Percentiles rank a stretch among this genome's conserved stretches.
phyloP scores from a whole-genome alignment of 2,888 invertebrate genomes.

The Drosophila gaucha region DNA sequence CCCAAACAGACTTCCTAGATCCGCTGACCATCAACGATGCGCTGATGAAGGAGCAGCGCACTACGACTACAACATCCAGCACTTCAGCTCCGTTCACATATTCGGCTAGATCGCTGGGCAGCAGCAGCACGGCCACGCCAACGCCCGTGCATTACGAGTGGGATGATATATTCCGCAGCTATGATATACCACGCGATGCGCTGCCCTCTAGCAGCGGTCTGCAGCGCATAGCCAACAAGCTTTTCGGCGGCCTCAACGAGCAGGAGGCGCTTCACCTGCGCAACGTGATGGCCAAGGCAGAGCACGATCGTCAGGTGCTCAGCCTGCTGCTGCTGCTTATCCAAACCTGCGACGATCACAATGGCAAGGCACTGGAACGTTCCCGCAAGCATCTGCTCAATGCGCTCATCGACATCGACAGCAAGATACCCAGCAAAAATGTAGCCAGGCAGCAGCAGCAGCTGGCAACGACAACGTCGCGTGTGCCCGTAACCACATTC shows the following conservation, averaged over 20 bases:
- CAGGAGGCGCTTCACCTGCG: conserved; percentile 90
- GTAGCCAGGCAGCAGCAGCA: conserved; percentile 32
- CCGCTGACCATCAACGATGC: conserved; percentile 90
- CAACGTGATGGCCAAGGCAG: conserved; percentile 93
- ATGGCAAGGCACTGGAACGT: conserved; percentile 89
- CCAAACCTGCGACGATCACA: conserved; percentile 91
- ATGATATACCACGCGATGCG: conserved; percentile 86
- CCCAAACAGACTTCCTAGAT: conserved; percentile 89
- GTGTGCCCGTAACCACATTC: conserved; percentile 76
- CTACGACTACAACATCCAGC: conserved; percentile 57
- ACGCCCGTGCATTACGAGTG: conserved; percentile 80
- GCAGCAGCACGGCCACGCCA: conserved; percentile 68
- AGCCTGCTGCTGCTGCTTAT: conserved; percentile 91
- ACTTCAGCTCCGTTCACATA: conserved; percentile 84
- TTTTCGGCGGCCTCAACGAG: conserved; percentile 91
- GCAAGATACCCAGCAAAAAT: conserved; percentile 73
- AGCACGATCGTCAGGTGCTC: conserved; percentile 90
- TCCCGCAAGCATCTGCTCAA: conserved; percentile 89
- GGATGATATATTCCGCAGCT: conserved; percentile 85
- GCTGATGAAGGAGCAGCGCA: conserved; percentile 84
- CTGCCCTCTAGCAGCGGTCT: conserved; percentile 88
- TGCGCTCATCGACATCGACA: conserved; percentile 88
- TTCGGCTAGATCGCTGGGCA: conserved; percentile 26
- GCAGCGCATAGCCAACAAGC: conserved; percentile 89
- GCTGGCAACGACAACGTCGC: conserved; percentile 54